Base-by-base conservation (phyloP, 2,888 invertebrate species). In the Cryptus viduatorius region DNA sequence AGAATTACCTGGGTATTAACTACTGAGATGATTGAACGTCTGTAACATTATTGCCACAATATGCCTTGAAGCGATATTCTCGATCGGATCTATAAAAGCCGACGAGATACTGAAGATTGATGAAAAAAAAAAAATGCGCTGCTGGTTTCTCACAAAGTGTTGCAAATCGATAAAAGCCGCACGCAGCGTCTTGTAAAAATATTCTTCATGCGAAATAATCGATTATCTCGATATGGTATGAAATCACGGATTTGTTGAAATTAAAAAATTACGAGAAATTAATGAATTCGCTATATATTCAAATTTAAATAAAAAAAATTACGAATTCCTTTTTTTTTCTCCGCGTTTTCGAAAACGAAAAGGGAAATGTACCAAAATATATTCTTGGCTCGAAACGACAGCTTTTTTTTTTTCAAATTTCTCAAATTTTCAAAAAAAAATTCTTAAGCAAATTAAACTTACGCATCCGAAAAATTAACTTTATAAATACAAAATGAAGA, bases 1-100 rank as follows among this genome's bases (percentile, higher is more conserved):
- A 61, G 46, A 46, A 73, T 73, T 61, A 61, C 42, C 12, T 24
- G 8, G 59, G 14, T 48, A 68, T 69, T 50, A 50, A 48, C 42
- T 46, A 56, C 56, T 12, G 24, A 16, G 56, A 71, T 44, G 42
- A 71, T 71, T 71, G 42, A 71, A 71, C 56, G 53, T 42, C 56
- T 61, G 44, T 44, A 73, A 61, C 46, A 61, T 72, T 72, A 29
- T 46, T 61, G 61, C 72, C 37, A 71, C 16, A 14, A 31, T 61
- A n/a, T 61, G 31, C 31, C 7, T 31, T 4, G 31, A 31, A 31
- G 61, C 31, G 4, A 61, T 61, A 37, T 37, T 37, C 31, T 61
- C 31, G 29, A n/a, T 61, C 29, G 29, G 24, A 61, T 61, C 14
- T 56, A 29, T 5, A 61, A 61, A 14, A 61, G 14, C 14, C 14